Conservation (phyloP, 1,140 invertebrate species). For the Nasonia giraulti region DNA sequence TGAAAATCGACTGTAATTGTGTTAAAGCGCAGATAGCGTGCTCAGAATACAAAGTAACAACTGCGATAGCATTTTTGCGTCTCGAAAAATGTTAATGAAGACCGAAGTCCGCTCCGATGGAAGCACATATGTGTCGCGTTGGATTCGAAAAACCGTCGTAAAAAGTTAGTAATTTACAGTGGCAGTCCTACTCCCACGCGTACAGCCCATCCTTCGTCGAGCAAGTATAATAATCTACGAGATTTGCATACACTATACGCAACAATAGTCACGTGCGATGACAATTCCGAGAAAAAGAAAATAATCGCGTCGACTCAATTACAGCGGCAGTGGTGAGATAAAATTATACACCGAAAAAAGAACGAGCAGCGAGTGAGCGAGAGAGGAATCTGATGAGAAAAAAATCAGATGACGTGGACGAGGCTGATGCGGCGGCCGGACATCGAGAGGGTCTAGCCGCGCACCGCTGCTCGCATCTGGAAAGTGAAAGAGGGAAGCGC, state of each 20-base stretch:
- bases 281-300: neutral
- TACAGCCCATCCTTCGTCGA: too few relatives aligned
- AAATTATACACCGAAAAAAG: neutral
- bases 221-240: neutral
- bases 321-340: neutral
- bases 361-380: constrained; percentile 46
- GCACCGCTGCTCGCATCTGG: neutral
- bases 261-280: neutral
- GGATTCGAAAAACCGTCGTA: too few relatives aligned
- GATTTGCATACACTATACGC: neutral
- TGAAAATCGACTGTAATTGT: too few relatives aligned
- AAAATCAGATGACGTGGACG: constrained; percentile 57
- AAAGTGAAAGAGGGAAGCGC: constrained; percentile 16
- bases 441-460: constrained; percentile 20
- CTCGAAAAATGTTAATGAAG: too few relatives aligned
- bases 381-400: constrained; percentile 20
- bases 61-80: too few relatives aligned
- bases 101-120: too few relatives aligned
- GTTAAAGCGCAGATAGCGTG: too few relatives aligned
- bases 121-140: too few relatives aligned
- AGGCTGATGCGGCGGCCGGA: constrained; percentile 30
- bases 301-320: neutral
- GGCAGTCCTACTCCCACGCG: too few relatives aligned
- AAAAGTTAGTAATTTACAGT: too few relatives aligned
- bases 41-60: too few relatives aligned